phyloP scores from a whole-genome alignment of 2,797 vertebrate species.

The Phoeniculus purpureus region DNA sequence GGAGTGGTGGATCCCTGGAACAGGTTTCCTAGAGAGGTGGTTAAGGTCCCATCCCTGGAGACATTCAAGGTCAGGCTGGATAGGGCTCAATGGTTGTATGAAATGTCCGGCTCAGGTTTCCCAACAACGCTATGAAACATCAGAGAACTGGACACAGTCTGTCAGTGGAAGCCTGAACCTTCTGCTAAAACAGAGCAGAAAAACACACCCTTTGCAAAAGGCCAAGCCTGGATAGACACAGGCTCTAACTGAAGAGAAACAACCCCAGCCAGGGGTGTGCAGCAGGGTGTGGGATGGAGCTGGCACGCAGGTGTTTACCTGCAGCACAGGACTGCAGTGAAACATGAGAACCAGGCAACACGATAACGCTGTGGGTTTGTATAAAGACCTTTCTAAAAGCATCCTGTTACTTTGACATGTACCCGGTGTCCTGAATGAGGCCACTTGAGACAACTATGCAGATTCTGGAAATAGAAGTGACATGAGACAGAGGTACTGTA shows the following conservation, averaged over 20 bases:
- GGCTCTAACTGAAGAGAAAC: not conserved
- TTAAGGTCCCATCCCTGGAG: too few relatives aligned
- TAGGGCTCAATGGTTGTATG: not conserved
- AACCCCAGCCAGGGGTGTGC: not conserved
- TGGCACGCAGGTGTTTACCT: accelerated
- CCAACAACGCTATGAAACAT: not conserved
- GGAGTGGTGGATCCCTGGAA: too few relatives aligned
- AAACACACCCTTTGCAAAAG: not conserved
- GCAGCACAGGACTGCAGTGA: accelerated
- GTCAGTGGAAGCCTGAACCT: not conserved
- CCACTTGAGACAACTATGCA: not conserved
- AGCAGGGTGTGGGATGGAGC: not conserved
- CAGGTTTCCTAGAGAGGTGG: too few relatives aligned
- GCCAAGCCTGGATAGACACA: not conserved
- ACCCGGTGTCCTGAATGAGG: not conserved
- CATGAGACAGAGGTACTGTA: not conserved
- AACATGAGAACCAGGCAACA: not conserved
- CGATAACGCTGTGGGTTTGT: accelerated
- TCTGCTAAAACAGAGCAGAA: not conserved
- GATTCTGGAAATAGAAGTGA: not conserved
- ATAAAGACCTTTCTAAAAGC: not conserved
- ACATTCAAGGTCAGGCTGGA: too few relatives aligned
- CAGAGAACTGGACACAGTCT: not conserved
- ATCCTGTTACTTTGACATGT: not conserved
- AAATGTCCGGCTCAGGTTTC: not conserved